A percentile compares a stretch with the other conserved stretches of the same genome.
Conservation (phyloP, 2,888 invertebrate species). For the Melinaea marsaeus region DNA sequence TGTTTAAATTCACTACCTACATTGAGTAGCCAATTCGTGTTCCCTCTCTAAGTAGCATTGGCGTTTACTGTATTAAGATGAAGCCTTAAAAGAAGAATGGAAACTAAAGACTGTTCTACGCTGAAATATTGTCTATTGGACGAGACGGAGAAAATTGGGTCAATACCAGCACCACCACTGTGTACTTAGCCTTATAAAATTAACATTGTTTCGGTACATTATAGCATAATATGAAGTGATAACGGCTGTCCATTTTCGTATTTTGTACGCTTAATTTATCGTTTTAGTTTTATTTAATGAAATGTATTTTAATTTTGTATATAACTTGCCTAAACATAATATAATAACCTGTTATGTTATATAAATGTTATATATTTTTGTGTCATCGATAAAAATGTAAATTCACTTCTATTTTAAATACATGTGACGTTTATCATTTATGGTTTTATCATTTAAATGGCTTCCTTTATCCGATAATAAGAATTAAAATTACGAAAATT, state of each 20-base stretch:
- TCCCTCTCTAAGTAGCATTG: too few species aligned
- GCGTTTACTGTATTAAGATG: too few species aligned
- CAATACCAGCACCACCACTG: too few species aligned
- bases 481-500: too few species aligned
- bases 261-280: slow-evolving; percentile 17
- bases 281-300: slow-evolving; percentile 10
- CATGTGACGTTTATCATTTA: slow-evolving; percentile 1
- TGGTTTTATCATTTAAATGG: slow-evolving; percentile 2
- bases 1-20: too few species aligned
- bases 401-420: slow-evolving; percentile 6
- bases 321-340: slow-evolving; percentile 7
- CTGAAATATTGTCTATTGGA: too few species aligned
- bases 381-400: not conserved
- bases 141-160: too few species aligned
- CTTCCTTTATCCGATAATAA: not conserved
- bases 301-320: slow-evolving; percentile 13
- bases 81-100: too few species aligned
- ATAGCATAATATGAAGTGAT: slow-evolving; percentile 20
- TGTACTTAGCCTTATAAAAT: too few species aligned
- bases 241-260: slow-evolving; percentile 18
- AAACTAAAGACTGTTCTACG: too few species aligned
- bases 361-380: not conserved
- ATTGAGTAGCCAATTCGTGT: too few species aligned
- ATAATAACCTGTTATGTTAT: not conserved
- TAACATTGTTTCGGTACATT: slow-evolving; percentile 13